Evolutionary conservation across 1,140 invertebrate genomes (phyloP).

Genomic region (Cydia strobilella): DNA sequence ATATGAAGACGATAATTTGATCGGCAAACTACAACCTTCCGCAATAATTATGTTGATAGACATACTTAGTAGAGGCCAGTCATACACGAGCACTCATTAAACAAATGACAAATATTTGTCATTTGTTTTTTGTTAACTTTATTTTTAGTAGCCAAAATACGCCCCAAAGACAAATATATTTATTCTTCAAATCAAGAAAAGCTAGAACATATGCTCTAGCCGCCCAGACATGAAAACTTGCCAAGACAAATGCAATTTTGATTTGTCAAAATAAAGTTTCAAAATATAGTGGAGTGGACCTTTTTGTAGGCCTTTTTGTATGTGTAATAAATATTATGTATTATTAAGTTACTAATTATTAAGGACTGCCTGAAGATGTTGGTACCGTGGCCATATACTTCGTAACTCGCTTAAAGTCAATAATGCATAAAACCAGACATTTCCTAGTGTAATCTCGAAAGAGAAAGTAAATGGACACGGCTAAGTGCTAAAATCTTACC

Average conservation of each 20-base stretch:
- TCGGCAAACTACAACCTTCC: constrained; percentile 16
- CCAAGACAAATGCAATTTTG: too few species aligned
- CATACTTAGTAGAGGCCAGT: background rate
- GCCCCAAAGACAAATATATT: background rate
- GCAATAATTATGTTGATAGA: constrained; percentile 14
- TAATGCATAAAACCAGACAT: background rate
- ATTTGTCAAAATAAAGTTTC: too few species aligned
- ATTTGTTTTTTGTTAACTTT: background rate
- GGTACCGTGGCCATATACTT: too few species aligned
- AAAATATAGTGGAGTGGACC: too few species aligned
- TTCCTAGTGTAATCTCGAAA: background rate
- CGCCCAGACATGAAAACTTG: too few species aligned
- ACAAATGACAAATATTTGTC: background rate
- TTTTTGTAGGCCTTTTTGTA: too few species aligned
- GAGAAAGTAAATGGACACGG: background rate
- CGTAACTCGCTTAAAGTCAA: too few species aligned
- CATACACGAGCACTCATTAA: background rate
- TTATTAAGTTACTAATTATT: too few species aligned
- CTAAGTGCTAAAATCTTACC: constrained; percentile 9
- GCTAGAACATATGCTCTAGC: too few species aligned
- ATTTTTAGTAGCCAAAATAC: background rate
- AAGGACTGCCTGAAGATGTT: too few species aligned
- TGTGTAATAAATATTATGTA: too few species aligned
- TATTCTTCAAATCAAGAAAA: too few species aligned
- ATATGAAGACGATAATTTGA: constrained; percentile 20